phyloP scores from a whole-genome alignment of 2,888 invertebrate genomes.

The Sepioteuthis lessoniana region DNA sequence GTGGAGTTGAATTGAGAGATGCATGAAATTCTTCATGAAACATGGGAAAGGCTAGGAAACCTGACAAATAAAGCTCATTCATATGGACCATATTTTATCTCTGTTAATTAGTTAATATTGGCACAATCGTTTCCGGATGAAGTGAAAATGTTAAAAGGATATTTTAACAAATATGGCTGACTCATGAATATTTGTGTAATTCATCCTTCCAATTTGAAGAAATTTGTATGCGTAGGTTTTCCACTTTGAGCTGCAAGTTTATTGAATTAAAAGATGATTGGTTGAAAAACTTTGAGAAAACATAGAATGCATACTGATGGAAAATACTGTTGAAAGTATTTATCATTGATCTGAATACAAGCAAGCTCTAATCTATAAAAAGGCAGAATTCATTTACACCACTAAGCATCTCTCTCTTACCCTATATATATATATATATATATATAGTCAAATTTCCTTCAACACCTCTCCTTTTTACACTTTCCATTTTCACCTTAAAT shows the following conservation, averaged over 20 bases:
- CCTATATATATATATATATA: too few relatives aligned
- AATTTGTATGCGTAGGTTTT: conserved; percentile 11
- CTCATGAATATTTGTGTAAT: not conserved
- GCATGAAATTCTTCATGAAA: too few relatives aligned
- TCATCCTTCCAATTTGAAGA: not conserved
- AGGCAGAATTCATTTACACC: not conserved
- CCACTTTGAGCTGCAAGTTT: not conserved
- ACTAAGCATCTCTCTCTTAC: not conserved
- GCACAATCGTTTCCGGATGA: not conserved
- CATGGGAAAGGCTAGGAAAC: too few relatives aligned
- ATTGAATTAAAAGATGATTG: conserved; percentile 3
- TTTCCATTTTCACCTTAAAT: too few relatives aligned
- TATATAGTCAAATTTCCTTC: too few relatives aligned
- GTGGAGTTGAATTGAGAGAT: too few relatives aligned
- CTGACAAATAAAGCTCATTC: too few relatives aligned
- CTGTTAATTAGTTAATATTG: too few relatives aligned
- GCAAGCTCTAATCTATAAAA: not conserved
- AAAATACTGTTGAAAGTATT: not conserved
- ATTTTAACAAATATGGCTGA: not conserved
- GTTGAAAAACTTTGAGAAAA: not conserved
- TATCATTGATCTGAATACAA: not conserved
- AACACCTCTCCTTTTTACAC: too few relatives aligned
- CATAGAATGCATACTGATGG: not conserved
- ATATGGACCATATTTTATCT: too few relatives aligned
- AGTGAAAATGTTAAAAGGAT: not conserved